A percentile compares a stretch with the other conserved stretches of the same genome.
These are phyloP conservation scores for Strix aluco DNA, from an alignment of 2,113 vertebrate genomes.

Conservation along the genomic window DNA sequence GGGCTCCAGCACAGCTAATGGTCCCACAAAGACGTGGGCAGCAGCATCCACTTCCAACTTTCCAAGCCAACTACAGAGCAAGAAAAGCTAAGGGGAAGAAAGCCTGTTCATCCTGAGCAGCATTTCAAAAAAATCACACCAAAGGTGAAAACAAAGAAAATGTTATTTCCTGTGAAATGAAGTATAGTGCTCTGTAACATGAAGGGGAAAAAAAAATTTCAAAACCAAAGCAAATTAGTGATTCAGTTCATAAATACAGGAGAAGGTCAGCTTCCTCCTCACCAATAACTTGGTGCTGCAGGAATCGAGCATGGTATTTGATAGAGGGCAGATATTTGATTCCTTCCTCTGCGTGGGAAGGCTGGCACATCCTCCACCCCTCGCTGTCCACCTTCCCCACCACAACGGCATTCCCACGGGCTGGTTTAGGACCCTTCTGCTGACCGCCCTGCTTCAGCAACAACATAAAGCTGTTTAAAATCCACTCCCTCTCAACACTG, in stretches of 20 bases:
- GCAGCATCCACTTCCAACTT: not conserved
- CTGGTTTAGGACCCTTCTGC: not conserved
- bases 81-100: not conserved
- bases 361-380: not conserved
- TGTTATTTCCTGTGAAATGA: not conserved
- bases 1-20: not conserved
- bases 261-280: conserved; percentile 58
- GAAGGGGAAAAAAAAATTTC: accelerated
- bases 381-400: not conserved
- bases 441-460: not conserved
- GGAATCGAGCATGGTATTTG: not conserved
- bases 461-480: not conserved
- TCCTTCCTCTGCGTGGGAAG: conserved; percentile 16
- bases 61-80: not conserved
- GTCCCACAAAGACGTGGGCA: not conserved
- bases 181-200: not conserved
- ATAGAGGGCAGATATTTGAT: conserved; percentile 28
- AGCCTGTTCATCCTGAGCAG: not conserved
- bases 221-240: not conserved
- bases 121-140: not conserved
- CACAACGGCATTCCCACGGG: accelerated
- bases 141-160: conserved; percentile 12
- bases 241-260: conserved; percentile 27
- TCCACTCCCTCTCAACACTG: not conserved
- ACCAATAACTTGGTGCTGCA: not conserved